Base-by-base conservation (phyloP, 2,888 invertebrate species). In the Troilus luridus region DNA sequence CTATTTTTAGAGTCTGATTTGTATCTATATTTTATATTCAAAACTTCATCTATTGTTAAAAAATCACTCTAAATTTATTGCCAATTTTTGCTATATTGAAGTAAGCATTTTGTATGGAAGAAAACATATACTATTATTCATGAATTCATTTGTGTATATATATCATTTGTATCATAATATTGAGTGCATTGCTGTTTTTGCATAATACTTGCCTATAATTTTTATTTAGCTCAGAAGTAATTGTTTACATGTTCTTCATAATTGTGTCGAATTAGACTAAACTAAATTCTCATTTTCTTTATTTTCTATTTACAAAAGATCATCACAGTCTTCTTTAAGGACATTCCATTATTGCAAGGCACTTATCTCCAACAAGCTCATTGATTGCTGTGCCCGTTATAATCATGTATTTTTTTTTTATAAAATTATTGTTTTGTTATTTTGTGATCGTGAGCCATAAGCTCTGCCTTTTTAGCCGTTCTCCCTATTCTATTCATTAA, bases 281-380 rank as follows among this genome's bases (percentile, higher is more conserved):
- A 77, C 41, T 77, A 77, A 41, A 41, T 77, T 85, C n/a, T 85
- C 19, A 7, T 85, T 56, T 56, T 85, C n/a, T 85, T 58, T 21
- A 85, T 85, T 85, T 85, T 85, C n/a, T 85, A 56, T 85, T 56
- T 85, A 85, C 17, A 67, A 89, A 54, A 64, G 27, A 54, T 64
- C 67, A 88, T 88, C 89, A 19, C 64, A 89, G 67, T 54, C 89
- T 67, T 17, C 67, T 64, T 60, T 62, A 67, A 67, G 85, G 89
- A 89, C 89, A 89, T 89, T 89, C 89, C 89, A 89, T 89, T 62
- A 41, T 41, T 60, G 62, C 89, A 67, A 64, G 62, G 64, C 89
- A 89, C 64, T 89, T 89, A 89, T 89, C 62, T 88, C 54, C 21
- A 60, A 89, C 41, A 60, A 54, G 89, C 62, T 88, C 88, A 62